Conservation (phyloP, 2,888 invertebrate species). For the Leptopilina syphax region DNA sequence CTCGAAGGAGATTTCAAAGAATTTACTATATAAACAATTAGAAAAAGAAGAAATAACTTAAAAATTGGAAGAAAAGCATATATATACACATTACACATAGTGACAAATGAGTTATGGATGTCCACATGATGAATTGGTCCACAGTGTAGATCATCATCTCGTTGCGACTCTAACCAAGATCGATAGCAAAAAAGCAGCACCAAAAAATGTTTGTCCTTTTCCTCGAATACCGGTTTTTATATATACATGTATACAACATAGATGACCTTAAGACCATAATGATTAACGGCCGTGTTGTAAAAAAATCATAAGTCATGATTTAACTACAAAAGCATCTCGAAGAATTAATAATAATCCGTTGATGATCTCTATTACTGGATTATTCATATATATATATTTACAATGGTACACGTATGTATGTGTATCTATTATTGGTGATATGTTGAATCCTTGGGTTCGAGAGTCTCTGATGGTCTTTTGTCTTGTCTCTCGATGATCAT, state of each 20-base stretch:
- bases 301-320: constrained; percentile 32
- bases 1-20: no score
- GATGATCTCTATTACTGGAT: constrained; percentile 25
- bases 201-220: constrained; percentile 31
- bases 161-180: background rate
- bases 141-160: background rate
- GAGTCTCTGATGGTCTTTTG: background rate
- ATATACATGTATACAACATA: background rate
- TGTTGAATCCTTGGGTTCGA: constrained; percentile 14
- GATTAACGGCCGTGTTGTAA: constrained; percentile 18
- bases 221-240: constrained; percentile 29
- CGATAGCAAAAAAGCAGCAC: constrained; percentile 14
- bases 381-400: background rate
- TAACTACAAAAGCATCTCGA: constrained; percentile 36
- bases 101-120: constrained; percentile 33
- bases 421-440: background rate
- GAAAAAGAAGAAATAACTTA: no score
- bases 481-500: constrained; percentile 25
- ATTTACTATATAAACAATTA: no score
- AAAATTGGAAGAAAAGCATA: no score
- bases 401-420: no score
- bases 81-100: background rate
- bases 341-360: constrained; percentile 37
- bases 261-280: constrained; percentile 28
- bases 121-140: constrained; percentile 33